phyloP scores from a whole-genome alignment of 2,797 vertebrate species.

The Gadopsis marmoratus region DNA sequence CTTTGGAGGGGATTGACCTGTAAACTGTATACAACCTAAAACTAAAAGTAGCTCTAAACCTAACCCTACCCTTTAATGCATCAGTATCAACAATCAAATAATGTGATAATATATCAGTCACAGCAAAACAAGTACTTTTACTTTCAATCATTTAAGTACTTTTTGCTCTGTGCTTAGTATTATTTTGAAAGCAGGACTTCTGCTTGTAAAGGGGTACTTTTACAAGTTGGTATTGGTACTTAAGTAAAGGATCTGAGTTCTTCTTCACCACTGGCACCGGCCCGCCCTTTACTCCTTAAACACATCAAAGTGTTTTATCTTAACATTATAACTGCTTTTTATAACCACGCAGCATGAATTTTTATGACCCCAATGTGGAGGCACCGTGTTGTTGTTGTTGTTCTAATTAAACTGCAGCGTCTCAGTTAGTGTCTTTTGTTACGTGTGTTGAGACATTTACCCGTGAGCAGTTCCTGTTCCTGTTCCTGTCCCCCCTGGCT shows the following conservation, averaged over 20 bases:
- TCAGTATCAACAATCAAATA: neutral
- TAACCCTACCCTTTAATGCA: neutral
- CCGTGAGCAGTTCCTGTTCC: constrained; percentile 78
- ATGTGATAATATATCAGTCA: neutral
- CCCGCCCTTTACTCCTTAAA: neutral
- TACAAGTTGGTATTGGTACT: neutral
- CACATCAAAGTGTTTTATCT: neutral
- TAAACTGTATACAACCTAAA: neutral
- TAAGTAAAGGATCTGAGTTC: neutral
- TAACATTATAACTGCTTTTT: neutral
- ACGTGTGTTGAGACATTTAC: constrained; percentile 71
- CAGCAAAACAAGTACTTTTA: constrained; percentile 1
- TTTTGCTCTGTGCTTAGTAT: neutral
- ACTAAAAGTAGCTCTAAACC: neutral
- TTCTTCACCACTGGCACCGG: neutral
- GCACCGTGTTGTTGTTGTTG: constrained; percentile 46
- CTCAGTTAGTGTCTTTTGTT: constrained; percentile 57
- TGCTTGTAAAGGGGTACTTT: neutral
- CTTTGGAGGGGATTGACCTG: neutral
- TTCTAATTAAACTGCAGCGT: constrained; percentile 56
- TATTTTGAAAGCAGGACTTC: neutral
- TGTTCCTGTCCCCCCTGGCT: constrained; percentile 66
- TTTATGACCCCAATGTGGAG: constrained; percentile 55
- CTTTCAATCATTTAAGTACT: neutral
- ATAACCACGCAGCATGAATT: neutral